Percentiles rank a stretch among this genome's conserved stretches.
These are phyloP conservation scores for Petrolisthes cinctipes DNA, from an alignment of 2,888 invertebrate genomes.

Conservation along the genomic window DNA sequence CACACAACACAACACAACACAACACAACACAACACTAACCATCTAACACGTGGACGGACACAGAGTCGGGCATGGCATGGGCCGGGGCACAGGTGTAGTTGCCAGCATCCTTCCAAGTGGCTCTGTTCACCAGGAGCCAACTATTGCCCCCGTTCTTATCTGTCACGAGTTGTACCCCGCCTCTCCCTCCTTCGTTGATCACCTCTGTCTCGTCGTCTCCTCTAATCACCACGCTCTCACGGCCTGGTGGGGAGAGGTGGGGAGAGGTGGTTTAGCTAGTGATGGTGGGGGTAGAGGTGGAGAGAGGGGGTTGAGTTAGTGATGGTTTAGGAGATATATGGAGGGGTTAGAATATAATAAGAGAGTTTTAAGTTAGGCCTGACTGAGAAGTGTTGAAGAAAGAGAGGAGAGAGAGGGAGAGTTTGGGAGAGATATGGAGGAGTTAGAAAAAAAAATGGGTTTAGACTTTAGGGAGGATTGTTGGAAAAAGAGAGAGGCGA, in stretches of 20 bases:
- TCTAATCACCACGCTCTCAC: constrained; percentile 17
- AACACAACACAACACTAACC: constrained; percentile 55
- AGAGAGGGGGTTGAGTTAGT: background rate
- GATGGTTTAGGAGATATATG: background rate
- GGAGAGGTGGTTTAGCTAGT: background rate
- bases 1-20: too few relatives aligned
- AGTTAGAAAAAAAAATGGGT: too few relatives aligned
- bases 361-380: too few relatives aligned
- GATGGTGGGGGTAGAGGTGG: background rate
- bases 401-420: too few relatives aligned
- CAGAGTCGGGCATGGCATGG: constrained; percentile 51
- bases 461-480: too few relatives aligned
- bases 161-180: constrained; percentile 65
- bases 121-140: constrained; percentile 61
- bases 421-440: too few relatives aligned
- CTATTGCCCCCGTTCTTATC: constrained; percentile 57
- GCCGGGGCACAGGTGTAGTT: constrained; percentile 63
- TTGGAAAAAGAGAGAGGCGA: too few relatives aligned
- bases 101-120: constrained; percentile 60
- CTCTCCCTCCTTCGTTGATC: constrained; percentile 53
- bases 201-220: constrained; percentile 45
- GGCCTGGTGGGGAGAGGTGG: constrained; percentile 16
- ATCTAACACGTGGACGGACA: constrained; percentile 62
- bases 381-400: too few relatives aligned
- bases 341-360: too few relatives aligned